phyloP scores from a whole-genome alignment of 1,140 invertebrate genomes.

The Atta texana region DNA sequence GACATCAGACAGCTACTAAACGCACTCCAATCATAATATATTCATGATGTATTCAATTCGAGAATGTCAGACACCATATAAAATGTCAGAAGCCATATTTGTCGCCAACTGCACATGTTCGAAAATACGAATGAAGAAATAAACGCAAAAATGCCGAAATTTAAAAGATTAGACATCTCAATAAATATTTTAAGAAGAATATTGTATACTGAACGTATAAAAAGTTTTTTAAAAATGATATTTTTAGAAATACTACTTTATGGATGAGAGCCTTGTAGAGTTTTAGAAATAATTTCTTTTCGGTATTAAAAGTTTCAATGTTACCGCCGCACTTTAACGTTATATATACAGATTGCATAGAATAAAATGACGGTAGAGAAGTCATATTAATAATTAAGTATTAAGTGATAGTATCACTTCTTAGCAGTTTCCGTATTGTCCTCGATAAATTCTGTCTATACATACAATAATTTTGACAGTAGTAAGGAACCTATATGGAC shows the following conservation, averaged over 20 bases:
- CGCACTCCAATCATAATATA: neutral
- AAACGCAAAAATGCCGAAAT: slow-evolving; percentile 11
- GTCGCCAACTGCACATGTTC: neutral
- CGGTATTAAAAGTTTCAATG: slow-evolving; percentile 29
- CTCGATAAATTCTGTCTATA: slow-evolving; percentile 11
- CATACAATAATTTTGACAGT: slow-evolving; percentile 66
- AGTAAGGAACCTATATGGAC: slow-evolving; percentile 78
- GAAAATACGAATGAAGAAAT: slow-evolving; percentile 27
- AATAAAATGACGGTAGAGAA: slow-evolving; percentile 36
- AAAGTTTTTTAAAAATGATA: slow-evolving; percentile 21
- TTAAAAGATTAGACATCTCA: neutral
- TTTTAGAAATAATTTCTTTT: slow-evolving; percentile 32
- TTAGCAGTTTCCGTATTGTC: slow-evolving; percentile 48
- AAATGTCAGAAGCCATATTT: slow-evolving; percentile 6
- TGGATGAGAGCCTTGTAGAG: neutral
- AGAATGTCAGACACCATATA: neutral
- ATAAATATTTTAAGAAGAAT: neutral
- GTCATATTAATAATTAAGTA: slow-evolving; percentile 40
- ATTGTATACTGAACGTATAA: slow-evolving; percentile 7
- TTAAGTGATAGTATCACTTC: slow-evolving; percentile 31
- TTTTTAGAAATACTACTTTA: slow-evolving; percentile 5
- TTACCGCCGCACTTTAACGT: slow-evolving; percentile 44
- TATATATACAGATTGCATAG: slow-evolving; percentile 30
- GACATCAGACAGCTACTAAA: neutral
- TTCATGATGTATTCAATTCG: neutral